Conservation (phyloP, 2,888 invertebrate species). For the Drosophila setosimentum region DNA sequence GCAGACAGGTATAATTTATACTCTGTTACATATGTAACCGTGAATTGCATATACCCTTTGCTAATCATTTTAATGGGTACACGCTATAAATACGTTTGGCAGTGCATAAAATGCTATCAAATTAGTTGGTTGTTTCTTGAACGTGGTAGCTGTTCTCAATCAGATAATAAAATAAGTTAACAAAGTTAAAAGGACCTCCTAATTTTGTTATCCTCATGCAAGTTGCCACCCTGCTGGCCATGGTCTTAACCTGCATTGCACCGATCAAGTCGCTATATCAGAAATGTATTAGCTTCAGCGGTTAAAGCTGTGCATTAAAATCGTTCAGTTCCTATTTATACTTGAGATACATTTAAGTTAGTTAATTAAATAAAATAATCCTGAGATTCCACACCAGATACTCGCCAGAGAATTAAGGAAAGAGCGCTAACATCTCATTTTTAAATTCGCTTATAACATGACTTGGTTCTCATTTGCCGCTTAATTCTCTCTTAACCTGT, state of each 20-base stretch:
- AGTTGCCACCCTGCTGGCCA: constrained; percentile 68
- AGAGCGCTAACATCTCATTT: background rate
- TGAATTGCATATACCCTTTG: background rate
- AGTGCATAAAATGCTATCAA: constrained; percentile 18
- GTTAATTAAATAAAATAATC: constrained; percentile 1
- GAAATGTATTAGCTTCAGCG: constrained; percentile 56
- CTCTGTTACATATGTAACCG: background rate
- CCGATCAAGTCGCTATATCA: constrained; percentile 75
- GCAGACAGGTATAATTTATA: background rate
- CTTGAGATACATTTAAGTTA: background rate
- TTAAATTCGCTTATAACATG: background rate
- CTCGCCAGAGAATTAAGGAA: background rate
- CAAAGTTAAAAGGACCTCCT: constrained; percentile 1
- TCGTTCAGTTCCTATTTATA: constrained; percentile 15
- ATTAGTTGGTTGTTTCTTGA: constrained; percentile 22
- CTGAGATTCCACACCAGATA: background rate
- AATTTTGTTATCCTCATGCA: constrained; percentile 71
- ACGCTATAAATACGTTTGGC: constrained; percentile 22
- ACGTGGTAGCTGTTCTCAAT: constrained; percentile 11
- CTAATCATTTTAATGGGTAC: background rate
- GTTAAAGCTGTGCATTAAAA: constrained; percentile 19
- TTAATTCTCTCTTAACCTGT: constrained; percentile 1
- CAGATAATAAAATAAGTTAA: background rate
- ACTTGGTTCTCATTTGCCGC: background rate
- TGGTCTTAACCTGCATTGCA: constrained; percentile 75